These are phyloP conservation scores for Caenorhabditis wallacei DNA, from an alignment of 2,888 invertebrate species.

Conservation along the genomic window DNA sequence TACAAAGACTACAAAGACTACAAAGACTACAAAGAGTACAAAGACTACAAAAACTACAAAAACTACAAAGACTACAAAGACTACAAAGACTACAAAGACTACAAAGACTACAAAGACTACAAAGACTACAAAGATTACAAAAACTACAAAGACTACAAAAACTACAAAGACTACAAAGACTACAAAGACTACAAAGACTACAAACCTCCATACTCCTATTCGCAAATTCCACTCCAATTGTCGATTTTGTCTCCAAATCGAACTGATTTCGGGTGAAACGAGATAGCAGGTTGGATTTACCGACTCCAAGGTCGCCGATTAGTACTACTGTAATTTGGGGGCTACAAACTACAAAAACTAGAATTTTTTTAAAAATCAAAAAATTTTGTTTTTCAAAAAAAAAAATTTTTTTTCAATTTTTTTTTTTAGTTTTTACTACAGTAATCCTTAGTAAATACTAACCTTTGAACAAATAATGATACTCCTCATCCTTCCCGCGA, in stretches of 20 bases:
- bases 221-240: slow-evolving; percentile 26
- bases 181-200: neutral
- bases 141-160: too few relatives aligned
- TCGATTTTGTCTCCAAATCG: slow-evolving; percentile 15
- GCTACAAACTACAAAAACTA: neutral
- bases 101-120: too few relatives aligned
- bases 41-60: too few relatives aligned
- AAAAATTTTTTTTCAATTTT: neutral
- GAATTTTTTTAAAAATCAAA: neutral
- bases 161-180: neutral
- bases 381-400: too few relatives aligned
- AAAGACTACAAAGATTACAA: too few relatives aligned
- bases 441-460: neutral
- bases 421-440: neutral
- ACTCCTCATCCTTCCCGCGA: slow-evolving; percentile 7
- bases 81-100: too few relatives aligned
- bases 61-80: too few relatives aligned
- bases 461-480: slow-evolving; percentile 22
- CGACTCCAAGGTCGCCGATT: slow-evolving; percentile 25
- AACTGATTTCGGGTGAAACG: slow-evolving; percentile 15
- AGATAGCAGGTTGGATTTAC: slow-evolving; percentile 12
- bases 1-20: too few relatives aligned
- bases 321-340: slow-evolving; percentile 12
- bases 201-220: slow-evolving; percentile 17
- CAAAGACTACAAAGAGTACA: too few relatives aligned